Percentiles rank a stretch among this genome's conserved stretches.
These are phyloP conservation scores for Conus canariensis DNA, from an alignment of 2,888 invertebrate species.

Conservation along the genomic window DNA sequence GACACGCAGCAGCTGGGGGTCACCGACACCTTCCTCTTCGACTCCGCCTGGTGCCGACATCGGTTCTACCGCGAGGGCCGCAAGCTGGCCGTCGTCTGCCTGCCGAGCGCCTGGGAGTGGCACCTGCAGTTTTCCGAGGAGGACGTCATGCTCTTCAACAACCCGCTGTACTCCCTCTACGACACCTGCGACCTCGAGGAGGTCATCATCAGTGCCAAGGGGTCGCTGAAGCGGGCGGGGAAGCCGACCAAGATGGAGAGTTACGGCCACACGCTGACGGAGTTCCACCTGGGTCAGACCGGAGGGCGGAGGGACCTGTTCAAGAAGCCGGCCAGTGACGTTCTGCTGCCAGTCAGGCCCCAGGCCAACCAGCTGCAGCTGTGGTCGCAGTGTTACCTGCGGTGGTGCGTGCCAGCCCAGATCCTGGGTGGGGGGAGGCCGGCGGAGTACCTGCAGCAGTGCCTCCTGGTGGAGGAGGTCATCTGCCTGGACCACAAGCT, in stretches of 20 bases:
- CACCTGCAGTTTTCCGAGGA: conserved; percentile 90
- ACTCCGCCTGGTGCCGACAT: conserved; percentile 88
- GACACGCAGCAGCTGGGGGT: conserved; percentile 92
- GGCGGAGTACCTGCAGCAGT: conserved; percentile 77
- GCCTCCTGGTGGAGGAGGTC: conserved; percentile 78
- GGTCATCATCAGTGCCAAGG: conserved; percentile 48
- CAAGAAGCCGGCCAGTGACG: conserved; percentile 39
- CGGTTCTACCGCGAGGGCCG: conserved; percentile 80
- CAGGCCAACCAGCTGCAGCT: conserved; percentile 80
- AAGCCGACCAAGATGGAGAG: conserved; percentile 50
- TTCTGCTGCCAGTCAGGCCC: conserved; percentile 58
- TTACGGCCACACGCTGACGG: conserved; percentile 42
- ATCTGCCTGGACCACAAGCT: conserved; percentile 72
- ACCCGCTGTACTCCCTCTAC: conserved; percentile 85
- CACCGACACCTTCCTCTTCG: conserved; percentile 95
- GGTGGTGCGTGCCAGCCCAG: conserved; percentile 92
- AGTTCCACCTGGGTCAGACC: conserved; percentile 21
- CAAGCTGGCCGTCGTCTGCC: conserved; percentile 55
- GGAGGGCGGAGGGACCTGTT: conserved; percentile 42
- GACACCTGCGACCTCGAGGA: conserved; percentile 49
- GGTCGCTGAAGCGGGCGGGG: conserved; percentile 44
- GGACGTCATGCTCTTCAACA: conserved; percentile 90
- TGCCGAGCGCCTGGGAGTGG: conserved; percentile 90
- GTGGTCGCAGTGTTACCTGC: conserved; percentile 94
- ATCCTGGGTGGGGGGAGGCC: conserved; percentile 85